Base-by-base conservation (phyloP, 2,797 vertebrate species). In the Rhadinocentrus ornatus region DNA sequence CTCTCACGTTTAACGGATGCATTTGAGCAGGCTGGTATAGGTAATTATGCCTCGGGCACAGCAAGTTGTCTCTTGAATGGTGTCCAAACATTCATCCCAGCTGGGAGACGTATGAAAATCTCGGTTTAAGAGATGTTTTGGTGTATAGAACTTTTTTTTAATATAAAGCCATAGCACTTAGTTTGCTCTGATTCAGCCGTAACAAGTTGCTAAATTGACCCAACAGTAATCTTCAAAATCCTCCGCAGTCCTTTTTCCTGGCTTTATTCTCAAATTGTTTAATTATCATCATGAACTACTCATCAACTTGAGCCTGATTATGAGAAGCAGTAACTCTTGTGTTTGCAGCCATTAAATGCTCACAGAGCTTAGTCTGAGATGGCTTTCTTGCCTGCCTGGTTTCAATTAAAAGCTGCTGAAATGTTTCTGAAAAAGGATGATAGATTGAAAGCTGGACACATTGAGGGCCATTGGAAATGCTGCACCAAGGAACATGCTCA, bases 401-500 rank as follows among this genome's bases (percentile, higher is more conserved):
- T 80, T 58, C 22, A 65, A 78, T 79, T 82, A 85, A 67, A 81
- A 73, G 24, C 62, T 75, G 60, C 60, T 10, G 26, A 80, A 67
- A 62, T 35, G 9, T 88, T 87, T 81, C 77, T 46, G 54, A 60
- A 72, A 61, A 44, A 62, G 29, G 55, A 37, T 79, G 81, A 88
- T 62, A 55, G 80, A 82, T 77, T 82, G 58, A 88, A 82, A 66
- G 56, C 48, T 16, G 73, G 70, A 66, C 60, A 72, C 60, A 73
- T 34, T 71, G 55, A 66, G 66, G 53, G 66, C 39, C 24, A 18
- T 69, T 53, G 77, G 77, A 80, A 77, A 85, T 50, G 53, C 53
- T 77, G 34, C 57, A 71, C 69, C 48, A 34, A 3, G 26, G 50
- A 69, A 59, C 68, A 85, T 82, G 61, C 73, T 62, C 34, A 70